Base-by-base conservation (phyloP, 2,888 invertebrate species). In the Epinotia brunnichana region DNA sequence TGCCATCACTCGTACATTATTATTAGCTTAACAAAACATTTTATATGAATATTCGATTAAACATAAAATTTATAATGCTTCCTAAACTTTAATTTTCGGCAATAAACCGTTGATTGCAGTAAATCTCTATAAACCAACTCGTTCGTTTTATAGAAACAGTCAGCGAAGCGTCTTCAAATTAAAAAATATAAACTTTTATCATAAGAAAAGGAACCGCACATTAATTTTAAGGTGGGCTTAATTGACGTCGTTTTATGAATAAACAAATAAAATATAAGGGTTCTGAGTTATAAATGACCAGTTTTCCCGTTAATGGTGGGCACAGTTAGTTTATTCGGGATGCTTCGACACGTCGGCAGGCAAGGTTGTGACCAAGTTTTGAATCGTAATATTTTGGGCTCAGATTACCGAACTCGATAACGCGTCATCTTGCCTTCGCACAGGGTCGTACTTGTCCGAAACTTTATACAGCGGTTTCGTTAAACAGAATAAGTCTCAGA, bases 351-450 rank as follows among this genome's bases (percentile, higher is more conserved):
- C 76, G 79, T 76, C 77, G 79, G 75, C 78, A 81, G 80, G 83
- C 89, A 89, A 90, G 90, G 87, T 88, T 89, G 89, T 91, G 90
- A 89, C 92, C 91, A 92, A 92, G 90, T 92, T 92, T 90, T 90
- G 90, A 91, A 90, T 92, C 90, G 91, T 93, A 93, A 93, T 93
- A 93, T 92, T 93, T 93, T 90, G 91, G 90, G 89, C 85, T 92
- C 90, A 92, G 94, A 94, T 94, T 93, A 93, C 93, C 86, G 82
- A 77, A 80, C 79, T 85, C 82, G 93, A 93, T 93, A 93, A 90
- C 86, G 87, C 83, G 85, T 90, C 91, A 91, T 92, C 92, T 92
- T 92, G 90, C 92, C 90, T 92, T 85, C 77, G 76, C 76, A 76
- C 90, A 90, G 91, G 85, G 84, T 75, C 76, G 88, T 74, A 90